Base-by-base conservation (phyloP, 2,797 vertebrate genomes). In the Alauda arvensis region DNA sequence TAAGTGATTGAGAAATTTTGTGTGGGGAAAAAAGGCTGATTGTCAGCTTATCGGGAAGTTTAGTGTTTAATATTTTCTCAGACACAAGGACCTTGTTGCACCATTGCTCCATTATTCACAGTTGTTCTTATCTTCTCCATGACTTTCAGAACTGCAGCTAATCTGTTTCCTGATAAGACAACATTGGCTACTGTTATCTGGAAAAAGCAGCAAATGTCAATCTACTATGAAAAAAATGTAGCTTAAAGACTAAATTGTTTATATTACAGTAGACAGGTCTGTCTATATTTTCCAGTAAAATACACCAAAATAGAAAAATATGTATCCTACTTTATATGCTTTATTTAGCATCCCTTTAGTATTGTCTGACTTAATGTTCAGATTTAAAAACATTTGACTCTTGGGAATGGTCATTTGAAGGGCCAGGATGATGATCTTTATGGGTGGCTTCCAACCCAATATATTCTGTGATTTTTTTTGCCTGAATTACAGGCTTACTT, bases 191-290 rank as follows among this genome's bases (percentile, higher is more conserved):
- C 84, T 68, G 74, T 81, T 95, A 87, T 70, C 83, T 92, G 39
- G 39, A 60, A 85, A 89, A 86, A 40, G 74, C 83, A 90, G 75
- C 62, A 91, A 94, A 93, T 61, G 62, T 51, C 74, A 69, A 39
- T 90, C 91, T 83, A 74, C 34, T 18, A 43, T 5, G 12, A 60
- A 89, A 92, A 94, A 89, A 90, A 72, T 1, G 13, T 25, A 70
- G 34, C 59, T 83, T 71, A 53, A 87, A 92, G 77, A 87, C 85
- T 94, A 88, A 95, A 87, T 59, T 93, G 82, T 94, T 95, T 93
- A 87, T 75, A 71, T 80, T 61, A 68, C 10, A 62, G 69, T 53
- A 93, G 85, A 85, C 71, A 84, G n/a, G 34, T 79, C 70, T 84
- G 67, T 89, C 80, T 89, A 62, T 8, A 3, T 84, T 89, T 79